These are phyloP conservation scores for Perizoma flavofasciatum DNA, from an alignment of 2,888 invertebrate species.

Conservation along the genomic window DNA sequence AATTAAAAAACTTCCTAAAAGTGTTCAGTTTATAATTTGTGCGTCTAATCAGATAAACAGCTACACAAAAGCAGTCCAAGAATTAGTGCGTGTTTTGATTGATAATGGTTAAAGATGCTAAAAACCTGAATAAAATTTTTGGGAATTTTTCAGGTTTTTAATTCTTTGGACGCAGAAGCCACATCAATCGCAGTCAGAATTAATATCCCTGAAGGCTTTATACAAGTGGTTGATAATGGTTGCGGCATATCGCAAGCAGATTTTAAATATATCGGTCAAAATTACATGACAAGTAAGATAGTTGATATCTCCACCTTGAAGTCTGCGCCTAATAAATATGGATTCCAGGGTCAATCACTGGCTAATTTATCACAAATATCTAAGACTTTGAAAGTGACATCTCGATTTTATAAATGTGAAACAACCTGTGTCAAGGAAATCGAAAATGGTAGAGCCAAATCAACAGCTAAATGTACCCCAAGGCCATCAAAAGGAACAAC, in stretches of 20 bases:
- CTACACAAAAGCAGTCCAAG: constrained; percentile 84
- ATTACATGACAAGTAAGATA: constrained; percentile 87
- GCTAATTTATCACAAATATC: constrained; percentile 85
- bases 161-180: constrained; percentile 88
- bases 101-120: neutral
- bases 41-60: constrained; percentile 83
- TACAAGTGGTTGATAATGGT: constrained; percentile 92
- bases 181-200: constrained; percentile 88
- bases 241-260: constrained; percentile 84
- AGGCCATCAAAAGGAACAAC: constrained; percentile 89
- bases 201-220: constrained; percentile 81
- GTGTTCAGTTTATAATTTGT: constrained; percentile 80
- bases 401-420: constrained; percentile 68
- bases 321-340: constrained; percentile 81
- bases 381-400: constrained; percentile 83
- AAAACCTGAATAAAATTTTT: neutral
- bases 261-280: constrained; percentile 83
- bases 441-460: constrained; percentile 69
- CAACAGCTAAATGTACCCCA: constrained; percentile 52
- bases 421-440: constrained; percentile 85
- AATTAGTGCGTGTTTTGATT: constrained; percentile 80
- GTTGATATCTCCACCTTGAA: constrained; percentile 77
- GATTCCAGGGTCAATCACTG: constrained; percentile 88
- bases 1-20: constrained; percentile 59
- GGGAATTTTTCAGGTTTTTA: constrained; percentile 82